These are phyloP conservation scores for Cephalophus harveyi DNA, from an alignment of 2,113 vertebrate species.

Conservation along the genomic window DNA sequence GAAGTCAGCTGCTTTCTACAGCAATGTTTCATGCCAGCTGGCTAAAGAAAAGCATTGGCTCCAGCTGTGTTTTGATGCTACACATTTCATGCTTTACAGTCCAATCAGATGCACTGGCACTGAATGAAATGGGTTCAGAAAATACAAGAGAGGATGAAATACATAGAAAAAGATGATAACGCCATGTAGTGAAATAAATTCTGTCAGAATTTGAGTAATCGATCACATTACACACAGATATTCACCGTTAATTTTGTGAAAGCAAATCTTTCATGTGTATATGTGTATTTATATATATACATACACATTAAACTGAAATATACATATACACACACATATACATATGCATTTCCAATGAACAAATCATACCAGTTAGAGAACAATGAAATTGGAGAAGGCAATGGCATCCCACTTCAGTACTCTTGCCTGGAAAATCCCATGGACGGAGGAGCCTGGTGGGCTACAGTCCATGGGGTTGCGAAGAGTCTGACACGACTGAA, in stretches of 20 bases:
- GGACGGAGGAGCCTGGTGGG: background rate
- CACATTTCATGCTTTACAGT: conserved; percentile 53
- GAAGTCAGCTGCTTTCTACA: conserved; percentile 66
- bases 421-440: background rate
- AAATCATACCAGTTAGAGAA: background rate
- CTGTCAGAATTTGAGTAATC: background rate
- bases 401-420: background rate
- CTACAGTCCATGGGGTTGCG: background rate
- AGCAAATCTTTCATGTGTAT: background rate
- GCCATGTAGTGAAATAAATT: conserved; percentile 45
- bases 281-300: background rate
- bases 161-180: conserved; percentile 55
- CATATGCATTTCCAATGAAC: background rate
- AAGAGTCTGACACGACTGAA: fast-evolving
- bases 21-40: conserved; percentile 49
- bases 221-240: background rate
- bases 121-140: conserved; percentile 48
- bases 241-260: background rate
- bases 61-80: conserved; percentile 67
- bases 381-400: background rate
- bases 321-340: background rate
- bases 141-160: conserved; percentile 31
- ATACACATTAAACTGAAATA: background rate
- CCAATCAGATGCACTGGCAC: conserved; percentile 57
- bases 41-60: conserved; percentile 56